phyloP scores from a whole-genome alignment of 2,888 invertebrate genomes.

The Trichacis sp. region DNA sequence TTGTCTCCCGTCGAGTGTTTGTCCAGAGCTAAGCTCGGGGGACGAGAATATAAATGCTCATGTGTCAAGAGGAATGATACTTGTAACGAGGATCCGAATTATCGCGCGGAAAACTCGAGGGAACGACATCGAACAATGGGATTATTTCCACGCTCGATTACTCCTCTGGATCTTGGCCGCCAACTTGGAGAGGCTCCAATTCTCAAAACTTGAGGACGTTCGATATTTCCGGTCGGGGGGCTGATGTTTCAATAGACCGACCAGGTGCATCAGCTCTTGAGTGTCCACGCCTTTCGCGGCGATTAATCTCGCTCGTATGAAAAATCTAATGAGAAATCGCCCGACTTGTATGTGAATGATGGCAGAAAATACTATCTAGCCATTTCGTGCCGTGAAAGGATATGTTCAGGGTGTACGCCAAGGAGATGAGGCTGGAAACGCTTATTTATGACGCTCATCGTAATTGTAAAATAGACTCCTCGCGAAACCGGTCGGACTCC shows the following conservation, averaged over 20 bases:
- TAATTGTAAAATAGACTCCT: slow-evolving; percentile 50
- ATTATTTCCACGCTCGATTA: slow-evolving; percentile 11
- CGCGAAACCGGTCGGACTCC: background rate
- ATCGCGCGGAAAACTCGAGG: background rate
- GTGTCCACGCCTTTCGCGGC: slow-evolving; percentile 43
- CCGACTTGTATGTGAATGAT: slow-evolving; percentile 44
- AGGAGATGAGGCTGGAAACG: background rate
- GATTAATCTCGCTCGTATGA: slow-evolving; percentile 46
- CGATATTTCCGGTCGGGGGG: background rate
- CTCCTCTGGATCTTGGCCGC: slow-evolving; percentile 1
- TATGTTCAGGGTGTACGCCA: background rate
- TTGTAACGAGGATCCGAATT: no score
- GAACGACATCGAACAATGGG: background rate
- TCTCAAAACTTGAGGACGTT: background rate
- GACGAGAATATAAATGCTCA: no score
- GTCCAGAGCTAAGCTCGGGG: background rate
- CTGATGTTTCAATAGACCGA: slow-evolving; percentile 2
- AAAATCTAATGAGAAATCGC: slow-evolving; percentile 54
- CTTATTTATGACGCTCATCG: slow-evolving; percentile 49
- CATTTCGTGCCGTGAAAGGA: slow-evolving; percentile 29
- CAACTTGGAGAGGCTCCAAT: background rate
- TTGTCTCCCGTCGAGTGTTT: background rate
- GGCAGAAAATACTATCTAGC: slow-evolving; percentile 36
- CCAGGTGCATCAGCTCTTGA: slow-evolving; percentile 2
- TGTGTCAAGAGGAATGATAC: no score